Conservation (phyloP, 2,113 vertebrate genomes). For the Indicator maculatus region DNA sequence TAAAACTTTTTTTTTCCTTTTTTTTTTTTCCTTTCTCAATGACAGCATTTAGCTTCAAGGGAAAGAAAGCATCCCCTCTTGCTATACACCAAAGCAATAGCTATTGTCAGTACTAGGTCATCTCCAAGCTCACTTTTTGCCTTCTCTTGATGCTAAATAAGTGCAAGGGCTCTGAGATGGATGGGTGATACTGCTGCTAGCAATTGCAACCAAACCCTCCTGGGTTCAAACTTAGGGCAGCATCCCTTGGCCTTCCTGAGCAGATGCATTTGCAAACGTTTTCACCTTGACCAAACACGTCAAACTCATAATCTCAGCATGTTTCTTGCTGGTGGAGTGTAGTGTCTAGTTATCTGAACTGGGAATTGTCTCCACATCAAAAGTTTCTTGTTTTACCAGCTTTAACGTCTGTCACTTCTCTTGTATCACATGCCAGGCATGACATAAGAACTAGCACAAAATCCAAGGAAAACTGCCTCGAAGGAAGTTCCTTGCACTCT, state of each 20-base stretch:
- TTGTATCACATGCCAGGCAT: not conserved
- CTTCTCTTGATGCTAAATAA: not conserved
- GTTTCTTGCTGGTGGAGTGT: not conserved
- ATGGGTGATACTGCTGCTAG: not conserved
- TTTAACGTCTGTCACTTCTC: not conserved
- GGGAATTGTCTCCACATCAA: not conserved
- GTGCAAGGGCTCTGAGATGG: not conserved
- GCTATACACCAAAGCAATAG: not conserved
- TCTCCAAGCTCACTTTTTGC: constrained; percentile 2
- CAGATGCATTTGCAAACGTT: constrained; percentile 35
- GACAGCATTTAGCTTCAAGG: not conserved
- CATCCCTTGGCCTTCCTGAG: not conserved
- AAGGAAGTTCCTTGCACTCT: not conserved
- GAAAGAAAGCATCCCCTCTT: not conserved
- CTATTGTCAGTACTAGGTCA: constrained; percentile 24
- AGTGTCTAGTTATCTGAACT: not conserved
- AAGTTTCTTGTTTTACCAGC: not conserved
- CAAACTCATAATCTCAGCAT: not conserved
- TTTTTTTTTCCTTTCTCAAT: not conserved
- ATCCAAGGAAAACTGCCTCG: not conserved
- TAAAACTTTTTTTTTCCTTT: not conserved
- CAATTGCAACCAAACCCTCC: not conserved
- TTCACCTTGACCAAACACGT: constrained; percentile 56
- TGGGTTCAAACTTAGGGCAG: not conserved
- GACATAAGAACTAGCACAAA: not conserved